These are phyloP conservation scores for Meleagris gallopavo DNA, from an alignment of 2,113 vertebrate genomes.

Conservation along the genomic window DNA sequence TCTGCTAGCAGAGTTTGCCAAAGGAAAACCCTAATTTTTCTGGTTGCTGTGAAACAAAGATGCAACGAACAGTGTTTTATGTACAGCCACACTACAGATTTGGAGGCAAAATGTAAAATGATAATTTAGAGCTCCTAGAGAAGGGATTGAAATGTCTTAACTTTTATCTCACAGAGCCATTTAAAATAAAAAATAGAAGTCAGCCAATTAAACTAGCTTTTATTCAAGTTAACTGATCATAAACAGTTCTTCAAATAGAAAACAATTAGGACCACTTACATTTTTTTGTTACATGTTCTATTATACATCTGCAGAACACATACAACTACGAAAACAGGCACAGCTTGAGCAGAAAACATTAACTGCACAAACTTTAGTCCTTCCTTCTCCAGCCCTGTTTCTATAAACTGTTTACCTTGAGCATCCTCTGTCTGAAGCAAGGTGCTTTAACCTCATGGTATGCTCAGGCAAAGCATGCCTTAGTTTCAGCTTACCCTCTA, in stretches of 20 bases:
- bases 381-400: neutral
- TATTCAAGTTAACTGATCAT: neutral
- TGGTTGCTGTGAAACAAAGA: neutral
- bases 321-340: neutral
- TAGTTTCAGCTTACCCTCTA: neutral
- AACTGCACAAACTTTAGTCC: neutral
- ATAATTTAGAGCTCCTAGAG: neutral
- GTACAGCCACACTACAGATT: neutral
- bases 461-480: neutral
- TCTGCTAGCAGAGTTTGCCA: neutral
- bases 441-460: neutral
- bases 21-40: neutral
- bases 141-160: neutral
- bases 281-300: neutral
- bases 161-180: neutral
- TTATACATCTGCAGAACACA: neutral
- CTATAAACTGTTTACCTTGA: neutral
- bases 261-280: neutral
- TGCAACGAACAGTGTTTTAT: neutral
- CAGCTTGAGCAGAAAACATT: neutral
- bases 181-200: neutral
- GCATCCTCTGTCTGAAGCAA: neutral
- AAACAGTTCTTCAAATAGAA: neutral
- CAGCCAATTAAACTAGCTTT: neutral
- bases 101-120: neutral